Evolutionary conservation across 2,113 vertebrate species (phyloP), one percentile per base, ranked within the genome.

Genomic region (Cisticola juncidis): DNA sequence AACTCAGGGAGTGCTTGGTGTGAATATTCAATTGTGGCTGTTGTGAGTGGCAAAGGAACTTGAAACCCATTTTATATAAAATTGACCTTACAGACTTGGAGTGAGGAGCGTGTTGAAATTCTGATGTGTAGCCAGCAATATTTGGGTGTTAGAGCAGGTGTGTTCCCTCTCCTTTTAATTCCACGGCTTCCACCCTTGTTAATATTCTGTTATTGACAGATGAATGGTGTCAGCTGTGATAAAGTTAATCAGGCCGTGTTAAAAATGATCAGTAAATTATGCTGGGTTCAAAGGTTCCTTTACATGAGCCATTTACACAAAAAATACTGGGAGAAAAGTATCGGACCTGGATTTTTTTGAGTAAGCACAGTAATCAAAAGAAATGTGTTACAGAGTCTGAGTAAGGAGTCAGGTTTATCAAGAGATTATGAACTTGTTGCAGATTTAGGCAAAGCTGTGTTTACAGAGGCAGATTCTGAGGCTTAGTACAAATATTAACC

Each of bases 141-240:
- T 22, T 50, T 25, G 77, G 54, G 23, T 77, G 38, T 60, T 81
- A 33, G 2, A 83, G 81, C 92, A 92, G 90, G 76, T 88, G 79
- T 91, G 85, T 58, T 93, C 22, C 7, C 62, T 73, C 80, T 53
- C 50, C 58, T 73, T 88, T 69, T 80, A 77, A 95, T 96, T 95
- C 70, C 86, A 95, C 0, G 0, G 87, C 61, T 96, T 87, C 66
- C 61, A 57, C 40, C 56, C 48, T 21, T 60, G 70, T 72, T 94
- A 94, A 48, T 76, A 48, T 51, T 72, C 47, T n/a, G 13, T 57
- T 87, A 65, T 28, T 85, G 94, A 90, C 70, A 92, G 66, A 90
- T 87, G 47, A 80, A 25, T 50, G 54, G 58, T 81, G 87, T 81
- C 94, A 94, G 70, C 91, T 91, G 62, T 93, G 45, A 23, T 36